These are phyloP conservation scores for Mystacornis crossleyi DNA, from an alignment of 2,113 vertebrate genomes.

Conservation along the genomic window DNA sequence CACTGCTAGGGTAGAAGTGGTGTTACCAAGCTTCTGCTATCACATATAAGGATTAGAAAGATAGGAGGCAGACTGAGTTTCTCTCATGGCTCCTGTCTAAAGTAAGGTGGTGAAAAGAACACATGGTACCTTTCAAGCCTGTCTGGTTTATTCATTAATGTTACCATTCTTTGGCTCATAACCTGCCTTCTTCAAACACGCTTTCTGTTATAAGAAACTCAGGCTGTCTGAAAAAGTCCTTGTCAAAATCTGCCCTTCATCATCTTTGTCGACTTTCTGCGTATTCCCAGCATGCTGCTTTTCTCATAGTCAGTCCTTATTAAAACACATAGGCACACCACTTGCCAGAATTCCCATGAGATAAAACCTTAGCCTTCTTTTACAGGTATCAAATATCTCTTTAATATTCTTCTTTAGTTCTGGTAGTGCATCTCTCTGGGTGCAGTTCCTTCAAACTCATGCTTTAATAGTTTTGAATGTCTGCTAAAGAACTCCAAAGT, in stretches of 20 bases:
- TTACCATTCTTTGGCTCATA: background rate
- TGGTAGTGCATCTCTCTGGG: background rate
- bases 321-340: background rate
- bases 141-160: slow-evolving; percentile 5
- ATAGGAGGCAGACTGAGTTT: background rate
- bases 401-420: slow-evolving; percentile 35
- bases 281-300: background rate
- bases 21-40: background rate
- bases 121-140: background rate
- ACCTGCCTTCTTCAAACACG: slow-evolving; percentile 13
- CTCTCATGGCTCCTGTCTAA: background rate
- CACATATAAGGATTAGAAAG: background rate
- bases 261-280: background rate
- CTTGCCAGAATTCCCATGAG: background rate
- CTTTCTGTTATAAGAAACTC: background rate
- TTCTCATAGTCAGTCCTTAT: background rate
- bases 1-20: background rate
- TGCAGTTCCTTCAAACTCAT: background rate
- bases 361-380: background rate
- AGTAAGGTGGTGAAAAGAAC: background rate
- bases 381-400: slow-evolving; percentile 2
- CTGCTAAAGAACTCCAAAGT: slow-evolving; percentile 7
- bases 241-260: slow-evolving; percentile 38
- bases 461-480: background rate
- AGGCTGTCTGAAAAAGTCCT: background rate